These are phyloP conservation scores for Onychomys leucogaster DNA, from an alignment of 2,797 vertebrate species.

Conservation along the genomic window DNA sequence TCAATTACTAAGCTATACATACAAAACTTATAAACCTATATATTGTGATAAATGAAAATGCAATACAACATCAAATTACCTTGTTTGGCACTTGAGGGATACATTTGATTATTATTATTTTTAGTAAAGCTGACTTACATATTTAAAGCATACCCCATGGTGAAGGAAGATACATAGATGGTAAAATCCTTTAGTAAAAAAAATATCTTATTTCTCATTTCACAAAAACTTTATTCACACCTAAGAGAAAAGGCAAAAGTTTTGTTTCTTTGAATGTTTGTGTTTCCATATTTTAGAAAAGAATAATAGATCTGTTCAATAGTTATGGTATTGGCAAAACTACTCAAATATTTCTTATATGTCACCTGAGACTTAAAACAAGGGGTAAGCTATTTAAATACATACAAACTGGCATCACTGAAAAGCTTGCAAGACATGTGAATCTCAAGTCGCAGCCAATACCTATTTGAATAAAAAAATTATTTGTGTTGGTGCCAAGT, in stretches of 20 bases:
- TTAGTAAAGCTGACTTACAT: neutral
- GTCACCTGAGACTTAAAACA: conserved; percentile 35
- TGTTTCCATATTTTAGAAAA: conserved; percentile 25
- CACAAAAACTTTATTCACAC: conserved; percentile 27
- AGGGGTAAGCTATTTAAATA: neutral
- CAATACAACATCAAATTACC: conserved; percentile 33
- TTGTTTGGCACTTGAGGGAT: neutral
- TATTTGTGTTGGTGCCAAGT: neutral
- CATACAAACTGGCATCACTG: neutral
- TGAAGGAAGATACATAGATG: neutral
- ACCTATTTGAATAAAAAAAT: neutral
- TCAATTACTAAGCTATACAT: neutral
- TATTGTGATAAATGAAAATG: conserved; percentile 10
- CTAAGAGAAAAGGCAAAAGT: conserved; percentile 23
- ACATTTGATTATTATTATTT: neutral
- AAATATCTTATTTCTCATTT: neutral
- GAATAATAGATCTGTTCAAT: neutral
- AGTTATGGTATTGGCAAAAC: neutral
- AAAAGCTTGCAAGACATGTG: conserved; percentile 17
- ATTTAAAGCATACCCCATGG: neutral
- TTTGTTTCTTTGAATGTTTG: conserved; percentile 52
- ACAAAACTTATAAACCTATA: neutral
- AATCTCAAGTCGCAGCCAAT: neutral
- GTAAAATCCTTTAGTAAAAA: neutral
- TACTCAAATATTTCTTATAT: conserved; percentile 18